A percentile compares a stretch with the other conserved stretches of the same genome.
phyloP scores from a whole-genome alignment of 92 coral and sea anemone species.

The Bergia puertoricense region DNA sequence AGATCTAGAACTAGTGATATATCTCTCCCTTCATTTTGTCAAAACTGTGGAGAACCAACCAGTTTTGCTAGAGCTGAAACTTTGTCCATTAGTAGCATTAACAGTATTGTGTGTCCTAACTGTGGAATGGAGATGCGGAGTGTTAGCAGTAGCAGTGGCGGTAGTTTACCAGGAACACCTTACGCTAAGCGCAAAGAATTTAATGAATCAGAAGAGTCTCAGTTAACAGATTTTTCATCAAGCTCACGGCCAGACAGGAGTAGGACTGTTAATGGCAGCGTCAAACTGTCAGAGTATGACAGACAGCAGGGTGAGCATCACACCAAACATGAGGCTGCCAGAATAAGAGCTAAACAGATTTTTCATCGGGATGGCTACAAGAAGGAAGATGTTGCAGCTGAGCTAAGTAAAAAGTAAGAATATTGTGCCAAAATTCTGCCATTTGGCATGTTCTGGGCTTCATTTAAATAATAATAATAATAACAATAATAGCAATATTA shows the following conservation, averaged over 20 bases:
- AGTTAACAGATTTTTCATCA: constrained; percentile 3
- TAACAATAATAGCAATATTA: no score
- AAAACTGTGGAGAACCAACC: constrained; percentile 70
- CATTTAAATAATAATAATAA: no score
- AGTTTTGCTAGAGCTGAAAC: constrained; percentile 23
- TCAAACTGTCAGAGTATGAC: constrained; percentile 29
- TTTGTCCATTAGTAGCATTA: constrained; percentile 12
- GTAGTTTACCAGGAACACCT: constrained; percentile 74
- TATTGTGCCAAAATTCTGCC: not conserved
- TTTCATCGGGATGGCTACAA: constrained; percentile 78
- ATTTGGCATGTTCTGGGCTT: no score
- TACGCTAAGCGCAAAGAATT: constrained; percentile 52
- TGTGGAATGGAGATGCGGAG: constrained; percentile 44
- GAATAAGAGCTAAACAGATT: constrained; percentile 70
- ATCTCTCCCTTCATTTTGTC: constrained; percentile 70
- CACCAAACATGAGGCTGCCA: constrained; percentile 52
- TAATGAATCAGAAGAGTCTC: constrained; percentile 43
- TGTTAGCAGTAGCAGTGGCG: constrained; percentile 56
- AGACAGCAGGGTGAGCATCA: constrained; percentile 18
- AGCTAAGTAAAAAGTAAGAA: constrained; percentile 91
- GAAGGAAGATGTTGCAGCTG: constrained; percentile 86
- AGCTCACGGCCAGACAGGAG: constrained; percentile 31
- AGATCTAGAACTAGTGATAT: constrained; percentile 54
- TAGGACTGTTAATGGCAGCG: constrained; percentile 39
- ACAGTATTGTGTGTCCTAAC: constrained; percentile 36